phyloP scores from a whole-genome alignment of 1,140 invertebrate species.

The Zaprionus lachaisei region DNA sequence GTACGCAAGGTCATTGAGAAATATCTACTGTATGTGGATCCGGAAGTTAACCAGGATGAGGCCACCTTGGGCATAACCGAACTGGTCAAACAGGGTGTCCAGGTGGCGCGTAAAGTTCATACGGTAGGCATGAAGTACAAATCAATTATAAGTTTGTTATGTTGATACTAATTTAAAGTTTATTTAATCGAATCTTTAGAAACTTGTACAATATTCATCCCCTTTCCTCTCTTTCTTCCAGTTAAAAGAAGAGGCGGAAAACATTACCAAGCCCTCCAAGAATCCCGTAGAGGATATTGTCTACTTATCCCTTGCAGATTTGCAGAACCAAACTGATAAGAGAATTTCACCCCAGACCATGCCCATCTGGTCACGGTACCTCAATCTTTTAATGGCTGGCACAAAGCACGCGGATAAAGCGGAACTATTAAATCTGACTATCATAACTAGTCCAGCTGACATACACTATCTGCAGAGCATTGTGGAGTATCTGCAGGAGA shows the following conservation, averaged over 20 bases:
- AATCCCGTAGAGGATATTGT: slow-evolving; percentile 86
- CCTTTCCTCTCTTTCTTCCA: slow-evolving; percentile 61
- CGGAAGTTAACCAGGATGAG: slow-evolving; percentile 75
- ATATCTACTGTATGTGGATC: slow-evolving; percentile 84
- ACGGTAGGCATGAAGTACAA: slow-evolving; percentile 82
- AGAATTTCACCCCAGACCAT: slow-evolving; percentile 85
- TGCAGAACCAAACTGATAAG: slow-evolving; percentile 87
- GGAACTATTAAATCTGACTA: slow-evolving; percentile 85
- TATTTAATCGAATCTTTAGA: no score
- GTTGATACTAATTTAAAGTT: no score
- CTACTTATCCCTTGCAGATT: slow-evolving; percentile 86
- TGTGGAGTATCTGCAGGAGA: slow-evolving; percentile 86
- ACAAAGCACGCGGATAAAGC: slow-evolving; percentile 84
- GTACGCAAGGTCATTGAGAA: slow-evolving; percentile 85
- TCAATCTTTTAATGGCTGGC: slow-evolving; percentile 87
- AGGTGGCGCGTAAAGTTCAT: slow-evolving; percentile 85
- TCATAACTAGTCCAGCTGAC: slow-evolving; percentile 87
- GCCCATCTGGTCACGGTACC: slow-evolving; percentile 87
- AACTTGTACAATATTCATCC: not conserved
- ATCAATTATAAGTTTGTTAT: no score
- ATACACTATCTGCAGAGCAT: slow-evolving; percentile 87
- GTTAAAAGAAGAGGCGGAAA: slow-evolving; percentile 85
- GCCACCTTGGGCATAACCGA: slow-evolving; percentile 84
- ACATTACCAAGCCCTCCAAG: slow-evolving; percentile 85
- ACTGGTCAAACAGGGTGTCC: slow-evolving; percentile 85